Conservation (phyloP, 2,113 vertebrate species). For the Recurvirostra avosetta region DNA sequence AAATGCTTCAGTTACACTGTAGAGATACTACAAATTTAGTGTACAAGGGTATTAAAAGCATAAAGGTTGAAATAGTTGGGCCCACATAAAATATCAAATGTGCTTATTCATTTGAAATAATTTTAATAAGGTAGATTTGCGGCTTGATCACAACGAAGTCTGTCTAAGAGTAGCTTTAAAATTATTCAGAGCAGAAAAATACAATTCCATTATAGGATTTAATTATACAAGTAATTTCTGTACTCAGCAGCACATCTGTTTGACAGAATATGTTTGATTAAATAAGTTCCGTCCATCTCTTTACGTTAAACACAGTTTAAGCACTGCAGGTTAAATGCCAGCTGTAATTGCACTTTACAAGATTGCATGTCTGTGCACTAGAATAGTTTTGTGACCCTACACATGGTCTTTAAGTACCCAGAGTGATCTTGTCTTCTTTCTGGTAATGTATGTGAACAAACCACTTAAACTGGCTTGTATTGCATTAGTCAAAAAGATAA, state of each 20-base stretch:
- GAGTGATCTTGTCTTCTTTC: neutral
- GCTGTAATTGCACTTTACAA: neutral
- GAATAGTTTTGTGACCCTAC: neutral
- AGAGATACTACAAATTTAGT: neutral
- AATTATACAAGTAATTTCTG: neutral
- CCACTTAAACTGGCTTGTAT: neutral
- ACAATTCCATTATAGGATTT: neutral
- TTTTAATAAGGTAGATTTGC: neutral
- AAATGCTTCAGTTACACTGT: neutral
- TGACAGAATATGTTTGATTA: constrained; percentile 14
- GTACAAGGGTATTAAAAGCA: neutral
- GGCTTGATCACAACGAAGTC: neutral
- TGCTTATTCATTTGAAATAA: neutral
- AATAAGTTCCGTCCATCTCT: neutral
- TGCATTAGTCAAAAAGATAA: neutral
- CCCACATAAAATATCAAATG: neutral
- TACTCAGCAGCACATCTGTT: neutral
- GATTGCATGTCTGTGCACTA: neutral
- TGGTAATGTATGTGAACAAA: neutral
- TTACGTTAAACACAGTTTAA: neutral
- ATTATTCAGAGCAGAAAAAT: neutral
- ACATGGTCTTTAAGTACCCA: neutral
- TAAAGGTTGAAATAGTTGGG: neutral
- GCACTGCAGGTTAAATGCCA: constrained; percentile 1
- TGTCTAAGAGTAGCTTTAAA: neutral